Conservation (phyloP, 2,797 vertebrate species). For the Cyprinodon diabolis region DNA sequence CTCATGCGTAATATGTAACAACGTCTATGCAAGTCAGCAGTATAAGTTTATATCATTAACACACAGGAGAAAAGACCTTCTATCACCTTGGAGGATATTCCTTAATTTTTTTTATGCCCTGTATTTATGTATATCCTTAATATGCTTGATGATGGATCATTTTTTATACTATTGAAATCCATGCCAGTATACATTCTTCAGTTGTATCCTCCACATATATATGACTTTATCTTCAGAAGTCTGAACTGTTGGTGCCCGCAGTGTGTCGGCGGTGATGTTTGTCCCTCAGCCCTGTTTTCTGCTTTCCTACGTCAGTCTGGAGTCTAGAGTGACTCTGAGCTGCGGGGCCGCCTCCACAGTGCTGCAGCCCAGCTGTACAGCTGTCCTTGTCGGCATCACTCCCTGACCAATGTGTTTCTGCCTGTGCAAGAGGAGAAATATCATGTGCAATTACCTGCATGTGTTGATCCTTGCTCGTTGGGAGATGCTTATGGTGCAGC, state of each 20-base stretch:
- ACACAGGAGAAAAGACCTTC: not conserved
- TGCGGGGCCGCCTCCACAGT: constrained; percentile 37
- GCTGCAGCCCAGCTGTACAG: constrained; percentile 57
- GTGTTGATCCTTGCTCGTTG: constrained; percentile 5
- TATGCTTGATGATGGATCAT: not conserved
- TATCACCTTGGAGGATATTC: not conserved
- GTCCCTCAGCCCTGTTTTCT: constrained; percentile 16
- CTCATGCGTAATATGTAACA: too few relatives aligned
- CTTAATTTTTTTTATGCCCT: not conserved
- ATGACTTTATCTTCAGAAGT: not conserved
- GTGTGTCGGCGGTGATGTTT: constrained; percentile 19
- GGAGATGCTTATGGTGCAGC: not conserved
- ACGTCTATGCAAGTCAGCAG: too few relatives aligned
- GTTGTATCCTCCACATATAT: not conserved
- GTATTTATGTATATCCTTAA: not conserved
- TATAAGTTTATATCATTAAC: not conserved
- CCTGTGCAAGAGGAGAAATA: not conserved
- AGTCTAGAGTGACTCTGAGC: constrained; percentile 27
- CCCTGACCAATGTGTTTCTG: constrained; percentile 25
- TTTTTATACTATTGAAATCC: not conserved
- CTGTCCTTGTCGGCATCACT: constrained; percentile 37
- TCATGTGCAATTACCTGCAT: constrained; percentile 16
- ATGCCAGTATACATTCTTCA: not conserved
- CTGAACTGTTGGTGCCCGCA: constrained; percentile 23
- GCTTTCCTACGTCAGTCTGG: constrained; percentile 29